Evolutionary conservation across 1,140 invertebrate species (phyloP), one percentile per base, ranked within the genome.

Genomic region (Hestina assimilis): DNA sequence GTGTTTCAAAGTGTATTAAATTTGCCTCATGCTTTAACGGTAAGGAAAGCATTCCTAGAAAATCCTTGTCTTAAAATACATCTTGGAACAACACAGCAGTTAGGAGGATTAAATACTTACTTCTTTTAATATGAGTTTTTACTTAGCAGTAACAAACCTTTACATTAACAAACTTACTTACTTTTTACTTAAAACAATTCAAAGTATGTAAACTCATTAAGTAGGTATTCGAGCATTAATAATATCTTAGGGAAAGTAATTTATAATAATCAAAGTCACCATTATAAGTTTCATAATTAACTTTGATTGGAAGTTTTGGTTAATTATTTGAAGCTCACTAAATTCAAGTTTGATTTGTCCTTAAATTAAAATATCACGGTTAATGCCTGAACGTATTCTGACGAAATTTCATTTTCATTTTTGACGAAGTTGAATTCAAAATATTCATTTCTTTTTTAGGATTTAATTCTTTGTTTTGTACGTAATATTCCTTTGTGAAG

Each of bases 231-330:
- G n/a, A 28, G 24, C 24, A n/a, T n/a, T n/a, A n/a, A n/a, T 8
- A 28, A n/a, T 6, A n/a, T 28, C n/a, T 9, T 1, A 28, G 7
- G n/a, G 4, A 46, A 46, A 46, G 15, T 35, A 35, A 38, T 19
- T 31, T 5, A 35, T 48, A 21, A 31, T 31, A 48, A 35, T 48
- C 1, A 23, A 48, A 48, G 15, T 35, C 19, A 48, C 29, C 29
- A 35, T 35, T 8, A 48, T 21, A 48, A 35, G 46, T 19, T 48
- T 48, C 21, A 35, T 35, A 48, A 48, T 48, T 24, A 29, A 14
- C 15, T 54, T 55, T 55, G 29, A 55, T 45, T 46, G n/a, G 35
- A 54, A 38, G 29, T 46, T 51, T 41, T 12, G 15, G 23, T 41
- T 41, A 21, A 51, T 51, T 51, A 40, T 20, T 3, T 6, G 35